Evolutionary conservation across 2,888 invertebrate species (phyloP).

Genomic region (Himalopsyche kuldschensis): DNA sequence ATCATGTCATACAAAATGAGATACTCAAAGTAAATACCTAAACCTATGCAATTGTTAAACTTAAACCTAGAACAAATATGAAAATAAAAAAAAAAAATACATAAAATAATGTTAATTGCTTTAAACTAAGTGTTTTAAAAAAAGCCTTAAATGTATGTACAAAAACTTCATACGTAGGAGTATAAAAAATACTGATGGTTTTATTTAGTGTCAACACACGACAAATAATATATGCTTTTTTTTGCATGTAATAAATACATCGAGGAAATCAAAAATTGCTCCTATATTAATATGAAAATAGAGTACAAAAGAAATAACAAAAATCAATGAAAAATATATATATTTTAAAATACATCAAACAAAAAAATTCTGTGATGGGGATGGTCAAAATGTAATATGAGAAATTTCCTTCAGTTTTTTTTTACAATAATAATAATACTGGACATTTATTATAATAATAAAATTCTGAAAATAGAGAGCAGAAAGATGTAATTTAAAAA

Average conservation of each 20-base stretch:
- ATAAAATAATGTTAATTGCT: conserved; percentile 30
- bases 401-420: too few species aligned
- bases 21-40: conserved; percentile 44
- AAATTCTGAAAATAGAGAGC: neutral
- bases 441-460: too few species aligned
- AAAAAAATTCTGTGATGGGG: too few species aligned
- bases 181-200: conserved; percentile 35
- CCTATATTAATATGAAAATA: neutral
- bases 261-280: neutral
- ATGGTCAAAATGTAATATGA: too few species aligned
- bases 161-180: conserved; percentile 24
- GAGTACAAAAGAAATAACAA: neutral
- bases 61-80: conserved; percentile 3
- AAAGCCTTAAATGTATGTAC: conserved; percentile 23
- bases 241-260: neutral
- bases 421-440: too few species aligned
- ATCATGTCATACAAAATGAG: conserved; percentile 52
- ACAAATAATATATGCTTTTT: neutral
- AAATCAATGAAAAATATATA: too few species aligned
- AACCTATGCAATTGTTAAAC: neutral
- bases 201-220: conserved; percentile 5
- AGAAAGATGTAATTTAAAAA: neutral
- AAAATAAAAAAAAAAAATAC: conserved; percentile 26
- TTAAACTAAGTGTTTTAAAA: conserved; percentile 25
- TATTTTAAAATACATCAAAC: too few species aligned